These are phyloP conservation scores for Schizopygopsis malacanthus DNA, from an alignment of 2,797 vertebrate genomes.

Conservation along the genomic window DNA sequence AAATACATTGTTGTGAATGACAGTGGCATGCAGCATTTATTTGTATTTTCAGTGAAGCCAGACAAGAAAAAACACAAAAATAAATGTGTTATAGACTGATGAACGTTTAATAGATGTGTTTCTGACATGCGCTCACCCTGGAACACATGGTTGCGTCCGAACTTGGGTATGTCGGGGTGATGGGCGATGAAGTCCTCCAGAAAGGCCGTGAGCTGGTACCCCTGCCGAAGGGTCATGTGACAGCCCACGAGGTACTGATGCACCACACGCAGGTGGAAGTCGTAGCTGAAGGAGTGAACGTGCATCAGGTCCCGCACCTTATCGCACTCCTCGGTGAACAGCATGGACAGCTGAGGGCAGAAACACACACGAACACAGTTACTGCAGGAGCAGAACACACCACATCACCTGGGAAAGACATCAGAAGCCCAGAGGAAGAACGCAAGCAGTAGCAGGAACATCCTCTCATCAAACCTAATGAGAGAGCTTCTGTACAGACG, in stretches of 20 bases:
- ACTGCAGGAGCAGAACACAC: constrained; percentile 36
- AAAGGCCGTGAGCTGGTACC: constrained; percentile 95
- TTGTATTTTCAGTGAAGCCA: background rate
- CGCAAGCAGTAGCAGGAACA: constrained; percentile 23
- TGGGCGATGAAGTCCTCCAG: constrained; percentile 94
- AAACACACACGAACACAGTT: constrained; percentile 34
- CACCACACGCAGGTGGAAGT: constrained; percentile 96
- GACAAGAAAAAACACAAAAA: background rate
- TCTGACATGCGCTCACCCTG: constrained; percentile 79
- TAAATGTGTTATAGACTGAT: background rate
- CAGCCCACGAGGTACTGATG: constrained; percentile 94
- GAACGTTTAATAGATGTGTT: background rate
- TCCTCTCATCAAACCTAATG: background rate
- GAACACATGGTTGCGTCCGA: constrained; percentile 95
- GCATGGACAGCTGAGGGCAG: constrained; percentile 90
- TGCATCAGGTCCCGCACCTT: constrained; percentile 98
- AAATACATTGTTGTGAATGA: background rate
- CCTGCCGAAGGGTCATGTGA: constrained; percentile 92
- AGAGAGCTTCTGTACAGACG: background rate
- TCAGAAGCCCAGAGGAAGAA: constrained; percentile 26
- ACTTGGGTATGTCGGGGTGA: constrained; percentile 95
- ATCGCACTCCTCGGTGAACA: constrained; percentile 98
- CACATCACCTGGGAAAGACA: background rate
- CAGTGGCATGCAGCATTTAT: background rate
- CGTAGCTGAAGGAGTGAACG: constrained; percentile 97